phyloP scores from a whole-genome alignment of 1,140 invertebrate genomes.

The Sitodiplosis mosellana region DNA sequence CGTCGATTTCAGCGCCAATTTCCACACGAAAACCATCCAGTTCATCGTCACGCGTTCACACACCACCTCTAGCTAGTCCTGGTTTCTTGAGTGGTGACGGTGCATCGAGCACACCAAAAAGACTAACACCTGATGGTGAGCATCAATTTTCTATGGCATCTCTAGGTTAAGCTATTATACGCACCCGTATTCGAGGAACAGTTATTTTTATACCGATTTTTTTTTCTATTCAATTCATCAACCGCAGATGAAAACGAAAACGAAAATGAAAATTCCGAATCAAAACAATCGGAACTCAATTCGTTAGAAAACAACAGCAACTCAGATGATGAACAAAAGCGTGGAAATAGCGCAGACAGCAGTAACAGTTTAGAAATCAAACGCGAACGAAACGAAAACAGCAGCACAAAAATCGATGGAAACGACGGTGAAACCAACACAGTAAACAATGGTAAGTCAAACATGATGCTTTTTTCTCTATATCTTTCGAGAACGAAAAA shows the following conservation, averaged over 20 bases:
- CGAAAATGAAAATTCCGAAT: slow-evolving; percentile 19
- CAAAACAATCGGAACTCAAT: slow-evolving; percentile 12
- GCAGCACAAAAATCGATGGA: slow-evolving; percentile 46
- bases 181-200: neutral
- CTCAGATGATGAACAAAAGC: neutral
- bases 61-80: slow-evolving; percentile 40
- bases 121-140: slow-evolving; percentile 33
- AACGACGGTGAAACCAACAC: slow-evolving; percentile 76
- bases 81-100: slow-evolving; percentile 41
- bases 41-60: slow-evolving; percentile 31
- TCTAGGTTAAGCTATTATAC: neutral
- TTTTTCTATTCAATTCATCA: neutral
- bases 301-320: neutral
- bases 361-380: slow-evolving; percentile 33
- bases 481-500: neutral
- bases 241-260: slow-evolving; percentile 13
- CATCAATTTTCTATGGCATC: neutral
- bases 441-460: slow-evolving; percentile 64
- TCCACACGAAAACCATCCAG: slow-evolving; percentile 35
- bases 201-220: no score
- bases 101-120: slow-evolving; percentile 49
- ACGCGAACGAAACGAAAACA: slow-evolving; percentile 42
- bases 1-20: slow-evolving; percentile 60
- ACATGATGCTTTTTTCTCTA: neutral
- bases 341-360: neutral